phyloP scores from a whole-genome alignment of 1,140 invertebrate species.

The Dendrolimus kikuchii region DNA sequence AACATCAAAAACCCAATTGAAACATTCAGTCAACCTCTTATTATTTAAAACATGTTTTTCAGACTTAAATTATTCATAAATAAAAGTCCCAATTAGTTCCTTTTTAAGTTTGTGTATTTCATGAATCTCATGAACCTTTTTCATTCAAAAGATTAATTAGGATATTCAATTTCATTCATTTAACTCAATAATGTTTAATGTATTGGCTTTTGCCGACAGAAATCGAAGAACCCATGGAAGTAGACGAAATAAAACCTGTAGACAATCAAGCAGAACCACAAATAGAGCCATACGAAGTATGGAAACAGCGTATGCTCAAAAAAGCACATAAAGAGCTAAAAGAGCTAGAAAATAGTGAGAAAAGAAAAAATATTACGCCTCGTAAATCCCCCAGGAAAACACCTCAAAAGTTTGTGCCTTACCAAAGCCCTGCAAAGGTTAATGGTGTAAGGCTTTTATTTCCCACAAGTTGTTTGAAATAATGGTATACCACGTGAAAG shows the following conservation, averaged over 20 bases:
- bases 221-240: slow-evolving; percentile 26
- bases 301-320: slow-evolving; percentile 46
- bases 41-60: too few species aligned
- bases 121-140: too few species aligned
- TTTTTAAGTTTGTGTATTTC: too few species aligned
- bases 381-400: slow-evolving; percentile 49
- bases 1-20: too few species aligned
- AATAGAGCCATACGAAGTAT: slow-evolving; percentile 45
- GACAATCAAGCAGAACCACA: slow-evolving; percentile 25
- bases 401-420: slow-evolving; percentile 46
- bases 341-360: slow-evolving; percentile 17
- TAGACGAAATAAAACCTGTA: slow-evolving; percentile 22
- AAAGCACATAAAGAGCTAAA: slow-evolving; percentile 40
- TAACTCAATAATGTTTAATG: too few species aligned
- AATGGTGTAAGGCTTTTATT: slow-evolving; percentile 44
- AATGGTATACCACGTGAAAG: too few species aligned
- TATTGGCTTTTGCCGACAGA: slow-evolving; percentile 23
- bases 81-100: too few species aligned
- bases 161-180: too few species aligned
- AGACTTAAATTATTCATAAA: too few species aligned
- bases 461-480: slow-evolving; percentile 8
- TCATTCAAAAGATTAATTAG: too few species aligned
- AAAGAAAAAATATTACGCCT: slow-evolving; percentile 17
- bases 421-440: slow-evolving; percentile 30
- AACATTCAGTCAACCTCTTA: too few species aligned